Base-by-base conservation (phyloP, 2,888 invertebrate species). In the Esperia sulphurella region DNA sequence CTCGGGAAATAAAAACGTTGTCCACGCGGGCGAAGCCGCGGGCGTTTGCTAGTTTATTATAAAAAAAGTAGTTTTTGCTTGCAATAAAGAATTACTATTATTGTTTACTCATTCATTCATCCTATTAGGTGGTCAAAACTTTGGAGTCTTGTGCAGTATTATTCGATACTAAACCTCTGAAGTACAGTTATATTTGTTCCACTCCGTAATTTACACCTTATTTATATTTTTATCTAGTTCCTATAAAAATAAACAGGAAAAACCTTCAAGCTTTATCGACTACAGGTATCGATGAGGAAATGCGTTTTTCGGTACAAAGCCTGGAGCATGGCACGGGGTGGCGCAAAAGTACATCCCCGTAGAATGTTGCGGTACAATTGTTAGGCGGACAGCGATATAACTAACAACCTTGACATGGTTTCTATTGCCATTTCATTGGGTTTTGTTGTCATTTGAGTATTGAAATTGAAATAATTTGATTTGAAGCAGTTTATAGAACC, bases 221-320 rank as follows among this genome's bases (percentile, higher is more conserved):
- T n/a, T n/a, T n/a, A n/a, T n/a, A n/a, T n/a, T n/a, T n/a, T n/a
- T n/a, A n/a, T n/a, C n/a, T 10, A 33, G 33, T 8, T 10, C 33
- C 33, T 10, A 33, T n/a, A 33, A 10, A 37, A 37, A 37, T n/a
- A 37, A 10, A n/a, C 37, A 45, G 21, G 46, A 43, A 35, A 35
- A n/a, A 35, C 8, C 49, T 50, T 45, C 41, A 47, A n/a, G 30
- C 5, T 6, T 35, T 33, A 43, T 31, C 12, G n/a, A n/a, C n/a
- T 3, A 21, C 10, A 10, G 2, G 47, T 52, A 52, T 59, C 63
- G 65, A 76, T 21, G 21, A 5, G 83, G 83, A 84, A 86, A 83
- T 87, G 83, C 83, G 84, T 82, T 83, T 31, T 67, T 68, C 66
- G 65, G 74, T 45, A 68, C 56, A 69, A 69, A 68, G 58, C 59